Percentiles rank a stretch among this genome's conserved stretches.
These are phyloP conservation scores for Idaea straminata DNA, from an alignment of 2,888 invertebrate genomes.

Conservation along the genomic window DNA sequence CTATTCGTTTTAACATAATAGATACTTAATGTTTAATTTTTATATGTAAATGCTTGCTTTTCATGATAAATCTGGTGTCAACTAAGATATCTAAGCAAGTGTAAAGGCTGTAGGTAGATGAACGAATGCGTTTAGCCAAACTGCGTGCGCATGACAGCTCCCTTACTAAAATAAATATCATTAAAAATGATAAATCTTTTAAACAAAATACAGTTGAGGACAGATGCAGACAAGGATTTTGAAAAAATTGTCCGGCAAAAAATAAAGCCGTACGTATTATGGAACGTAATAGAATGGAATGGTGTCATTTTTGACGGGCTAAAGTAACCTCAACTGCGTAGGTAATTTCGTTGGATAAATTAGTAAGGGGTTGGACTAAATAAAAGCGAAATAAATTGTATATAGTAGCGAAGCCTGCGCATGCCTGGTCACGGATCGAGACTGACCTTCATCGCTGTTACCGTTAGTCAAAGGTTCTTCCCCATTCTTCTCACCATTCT, in stretches of 20 bases:
- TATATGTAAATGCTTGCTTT: neutral
- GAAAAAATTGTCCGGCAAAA: too few species aligned
- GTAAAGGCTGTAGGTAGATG: conserved; percentile 49
- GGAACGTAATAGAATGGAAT: too few species aligned
- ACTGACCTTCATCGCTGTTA: conserved; percentile 79
- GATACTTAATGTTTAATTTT: neutral
- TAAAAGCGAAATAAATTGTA: conserved; percentile 9
- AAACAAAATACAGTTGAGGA: too few species aligned
- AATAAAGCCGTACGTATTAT: too few species aligned
- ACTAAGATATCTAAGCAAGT: conserved; percentile 32
- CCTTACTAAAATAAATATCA: neutral
- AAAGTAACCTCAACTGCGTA: neutral
- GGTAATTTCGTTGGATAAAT: neutral
- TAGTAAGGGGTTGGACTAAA: neutral
- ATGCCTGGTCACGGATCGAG: conserved; percentile 61
- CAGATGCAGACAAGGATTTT: too few species aligned
- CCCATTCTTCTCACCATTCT: conserved; percentile 74
- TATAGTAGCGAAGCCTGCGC: conserved; percentile 38
- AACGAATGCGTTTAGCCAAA: conserved; percentile 3
- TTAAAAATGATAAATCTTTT: neutral
- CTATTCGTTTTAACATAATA: neutral
- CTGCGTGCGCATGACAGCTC: conserved; percentile 2
- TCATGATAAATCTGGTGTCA: neutral
- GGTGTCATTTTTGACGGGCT: too few species aligned
- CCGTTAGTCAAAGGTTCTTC: conserved; percentile 77